Conservation (phyloP, 1,140 invertebrate species). For the Aphaenogaster ashmeadi region DNA sequence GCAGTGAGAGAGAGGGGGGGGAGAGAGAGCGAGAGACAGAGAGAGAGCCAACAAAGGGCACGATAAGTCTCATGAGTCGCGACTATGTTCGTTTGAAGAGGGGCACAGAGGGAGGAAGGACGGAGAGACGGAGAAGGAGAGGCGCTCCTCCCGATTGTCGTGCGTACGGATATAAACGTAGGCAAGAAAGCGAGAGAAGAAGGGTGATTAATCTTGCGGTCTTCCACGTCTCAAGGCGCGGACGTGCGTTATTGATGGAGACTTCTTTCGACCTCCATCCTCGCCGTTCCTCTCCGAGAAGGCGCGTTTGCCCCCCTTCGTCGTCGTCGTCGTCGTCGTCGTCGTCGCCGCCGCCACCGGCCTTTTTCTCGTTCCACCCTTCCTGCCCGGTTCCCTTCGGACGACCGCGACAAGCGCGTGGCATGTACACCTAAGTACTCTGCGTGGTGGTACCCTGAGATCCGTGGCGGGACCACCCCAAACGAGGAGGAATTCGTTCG, state of each 20-base stretch:
- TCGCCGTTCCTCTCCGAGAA: conserved; percentile 61
- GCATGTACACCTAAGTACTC: conserved; percentile 63
- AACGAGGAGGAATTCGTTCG: conserved; percentile 47
- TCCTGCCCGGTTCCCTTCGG: conserved; percentile 26
- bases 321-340: conserved; percentile 6
- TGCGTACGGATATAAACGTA: conserved; percentile 77
- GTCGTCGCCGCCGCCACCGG: neutral
- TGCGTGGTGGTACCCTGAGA: neutral
- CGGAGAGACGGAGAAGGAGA: conserved; percentile 38
- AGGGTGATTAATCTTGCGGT: conserved; percentile 88
- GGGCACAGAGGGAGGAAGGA: neutral
- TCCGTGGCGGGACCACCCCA: conserved; percentile 32
- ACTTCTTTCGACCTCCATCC: conserved; percentile 85
- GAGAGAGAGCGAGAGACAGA: conserved; percentile 5
- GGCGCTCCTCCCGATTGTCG: conserved; percentile 75
- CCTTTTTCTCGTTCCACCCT: conserved; percentile 45
- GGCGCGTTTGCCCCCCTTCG: conserved; percentile 59
- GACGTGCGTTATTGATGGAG: conserved; percentile 88
- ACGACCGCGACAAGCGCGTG: conserved; percentile 51
- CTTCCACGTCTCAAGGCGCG: conserved; percentile 86
- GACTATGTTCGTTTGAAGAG: conserved; percentile 68
- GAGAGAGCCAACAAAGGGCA: conserved; percentile 68
- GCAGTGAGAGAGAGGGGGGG: conserved; percentile 39
- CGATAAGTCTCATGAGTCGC: conserved; percentile 73
- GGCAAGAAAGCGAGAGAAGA: conserved; percentile 82